Evolutionary conservation across 2,888 invertebrate species (phyloP), one percentile per base, ranked within the genome.

Genomic region (Amblyjoppa proteus): DNA sequence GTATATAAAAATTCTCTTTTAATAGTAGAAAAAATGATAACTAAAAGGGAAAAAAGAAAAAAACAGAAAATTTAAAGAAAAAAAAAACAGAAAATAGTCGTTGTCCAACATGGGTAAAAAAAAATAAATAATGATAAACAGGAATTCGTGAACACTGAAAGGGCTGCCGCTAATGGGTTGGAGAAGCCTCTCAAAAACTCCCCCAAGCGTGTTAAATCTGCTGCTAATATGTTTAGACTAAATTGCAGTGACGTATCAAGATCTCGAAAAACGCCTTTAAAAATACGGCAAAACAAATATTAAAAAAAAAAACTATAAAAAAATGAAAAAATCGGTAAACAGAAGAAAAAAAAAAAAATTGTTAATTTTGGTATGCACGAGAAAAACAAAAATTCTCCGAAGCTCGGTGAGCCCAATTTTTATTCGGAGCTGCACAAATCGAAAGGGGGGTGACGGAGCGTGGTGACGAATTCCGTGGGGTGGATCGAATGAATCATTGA

Each of bases 181-280:
- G 16, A 25, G 85, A 85, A 85, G 85, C 85, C 85, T 71, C 20
- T 38, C 74, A 85, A 85, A 31, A 64, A 13, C 45, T 45, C 56
- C 75, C 71, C 38, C 7, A 73, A 28, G 7, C 45, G 11, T 7
- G 28, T 74, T 69, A 28, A 78, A 49, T 56, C 56, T 64, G 13
- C 1, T 53, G 20, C 31, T 70, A 71, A 75, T 70, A 68, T 49
- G 73, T 79, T 81, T 66, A 64, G 38, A 53, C 20, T 56, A 49
- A 71, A 81, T 53, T 51, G 13, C 28, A 16, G 16, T 34, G 73
- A 73, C n/a, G 49, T 49, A 66, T 25, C 31, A 25, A 28, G 31
- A 61, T 31, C 25, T 25, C 6, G 31, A 28, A 28, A 11, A 6
- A 31, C 61, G 6, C 34, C 56, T 4, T 1, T 16, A 16, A 41